A percentile compares a stretch with the other conserved stretches of the same genome.
Evolutionary conservation across 2,797 vertebrate genomes (phyloP).

Genomic region (Eulemur mongoz): DNA sequence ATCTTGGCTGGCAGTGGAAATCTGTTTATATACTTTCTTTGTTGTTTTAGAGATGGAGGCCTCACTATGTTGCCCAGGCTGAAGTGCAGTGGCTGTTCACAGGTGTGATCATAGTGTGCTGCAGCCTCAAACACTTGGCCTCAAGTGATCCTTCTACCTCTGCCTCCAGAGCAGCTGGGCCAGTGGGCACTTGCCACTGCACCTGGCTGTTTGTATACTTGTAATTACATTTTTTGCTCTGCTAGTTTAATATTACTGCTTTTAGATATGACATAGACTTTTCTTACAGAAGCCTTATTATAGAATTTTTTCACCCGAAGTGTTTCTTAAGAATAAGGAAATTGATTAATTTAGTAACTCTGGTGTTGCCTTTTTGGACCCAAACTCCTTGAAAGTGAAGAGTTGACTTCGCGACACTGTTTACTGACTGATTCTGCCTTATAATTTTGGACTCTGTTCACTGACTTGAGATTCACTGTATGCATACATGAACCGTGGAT

Average conservation of each 20-base stretch:
- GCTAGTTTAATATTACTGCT: neutral
- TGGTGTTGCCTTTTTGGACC: conserved; percentile 25
- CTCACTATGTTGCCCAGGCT: neutral
- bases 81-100: neutral
- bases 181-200: accelerated
- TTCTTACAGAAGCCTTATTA: neutral
- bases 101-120: neutral
- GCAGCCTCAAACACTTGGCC: neutral
- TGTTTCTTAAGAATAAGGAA: conserved; percentile 35
- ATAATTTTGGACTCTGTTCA: conserved; percentile 34
- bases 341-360: neutral
- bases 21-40: neutral
- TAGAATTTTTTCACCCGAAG: neutral
- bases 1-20: conserved; percentile 12
- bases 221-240: conserved; percentile 11
- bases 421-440: neutral
- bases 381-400: conserved; percentile 31
- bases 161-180: neutral
- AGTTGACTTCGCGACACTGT: conserved; percentile 22
- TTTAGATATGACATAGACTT: conserved; percentile 39
- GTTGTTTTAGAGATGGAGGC: neutral
- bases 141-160: neutral
- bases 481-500: conserved; percentile 37
- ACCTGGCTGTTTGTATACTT: neutral
- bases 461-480: conserved; percentile 7